These are phyloP conservation scores for Anastrepha obliqua DNA, from an alignment of 1,140 invertebrate genomes.

Conservation along the genomic window DNA sequence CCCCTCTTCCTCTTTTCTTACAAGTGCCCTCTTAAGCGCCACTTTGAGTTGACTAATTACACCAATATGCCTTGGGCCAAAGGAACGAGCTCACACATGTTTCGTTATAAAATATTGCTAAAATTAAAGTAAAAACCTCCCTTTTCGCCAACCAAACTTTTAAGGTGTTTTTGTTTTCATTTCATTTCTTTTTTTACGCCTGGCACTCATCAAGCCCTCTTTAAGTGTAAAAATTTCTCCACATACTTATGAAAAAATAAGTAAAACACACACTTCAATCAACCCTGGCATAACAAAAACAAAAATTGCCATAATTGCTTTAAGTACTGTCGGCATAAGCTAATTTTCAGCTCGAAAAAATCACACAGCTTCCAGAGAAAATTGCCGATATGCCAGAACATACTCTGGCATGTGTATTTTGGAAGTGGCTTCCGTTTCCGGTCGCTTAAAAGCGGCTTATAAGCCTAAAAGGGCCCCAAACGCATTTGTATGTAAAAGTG, in stretches of 20 bases:
- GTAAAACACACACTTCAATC: slow-evolving; percentile 14
- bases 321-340: background rate
- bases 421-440: slow-evolving; percentile 47
- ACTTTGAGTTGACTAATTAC: slow-evolving; percentile 48
- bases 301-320: slow-evolving; percentile 18
- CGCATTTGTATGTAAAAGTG: background rate
- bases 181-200: background rate
- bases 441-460: background rate
- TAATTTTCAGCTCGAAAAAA: slow-evolving; percentile 23
- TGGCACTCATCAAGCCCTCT: background rate
- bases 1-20: background rate
- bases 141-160: background rate
- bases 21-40: background rate
- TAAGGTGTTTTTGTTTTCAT: background rate
- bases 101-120: background rate
- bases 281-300: slow-evolving; percentile 1
- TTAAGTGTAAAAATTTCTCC: slow-evolving; percentile 14
- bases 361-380: slow-evolving; percentile 17
- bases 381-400: background rate
- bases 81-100: background rate
- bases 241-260: background rate
- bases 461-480: background rate
- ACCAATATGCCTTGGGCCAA: background rate
- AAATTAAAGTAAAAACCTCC: background rate
- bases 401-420: background rate